Base-by-base conservation (phyloP, 37 sponge, comb jelly and placozoan genomes). In the Halisarca cf. caerulea region DNA sequence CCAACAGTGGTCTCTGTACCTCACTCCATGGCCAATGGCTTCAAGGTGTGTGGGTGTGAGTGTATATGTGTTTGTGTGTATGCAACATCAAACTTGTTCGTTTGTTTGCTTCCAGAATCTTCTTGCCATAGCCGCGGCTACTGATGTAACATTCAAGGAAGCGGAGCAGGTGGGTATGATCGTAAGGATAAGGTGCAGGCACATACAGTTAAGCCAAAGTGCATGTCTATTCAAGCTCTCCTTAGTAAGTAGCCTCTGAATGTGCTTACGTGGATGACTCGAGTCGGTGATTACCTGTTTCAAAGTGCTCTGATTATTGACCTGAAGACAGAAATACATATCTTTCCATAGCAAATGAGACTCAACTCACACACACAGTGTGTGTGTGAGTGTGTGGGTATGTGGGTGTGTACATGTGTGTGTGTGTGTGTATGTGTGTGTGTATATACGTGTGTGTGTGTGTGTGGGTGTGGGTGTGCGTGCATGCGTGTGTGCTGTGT, bases 71-170 rank as follows among this genome's bases (percentile, higher is more conserved):
- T 33, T 59, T 34, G 21, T 14, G 6, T 43, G 0, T 34, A 27
- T 82, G 0, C 59, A 24, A 51, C 54, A 35, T 64, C 83, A 25
- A 59, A 40, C 35, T 60, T n/a, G n/a, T n/a, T n/a, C n/a, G n/a
- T n/a, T n/a, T n/a, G n/a, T n/a, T n/a, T n/a, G 18, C n/a, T 79
- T 72, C 34, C 44, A 94, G 95, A 98, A 96, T 66, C 80, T 98
- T 17, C 89, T 98, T 71, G 95, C 95, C 60, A 83, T 98, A 71
- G 96, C 99, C 55, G 90, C 90, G 25, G 97, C 88, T 17, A 98
- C 99, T 0, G 95, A 98, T 69, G 96, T 98, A 78, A 86, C 81
- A 23, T 98, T 98, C 97, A 91, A 91, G 40, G 84, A 98, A 79
- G 99, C 99, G 30, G 99, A 98, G 40, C 87, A 93, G 90, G 93